phyloP scores from a whole-genome alignment of 2,113 vertebrate species.

The Campylomormyrus numenius region DNA sequence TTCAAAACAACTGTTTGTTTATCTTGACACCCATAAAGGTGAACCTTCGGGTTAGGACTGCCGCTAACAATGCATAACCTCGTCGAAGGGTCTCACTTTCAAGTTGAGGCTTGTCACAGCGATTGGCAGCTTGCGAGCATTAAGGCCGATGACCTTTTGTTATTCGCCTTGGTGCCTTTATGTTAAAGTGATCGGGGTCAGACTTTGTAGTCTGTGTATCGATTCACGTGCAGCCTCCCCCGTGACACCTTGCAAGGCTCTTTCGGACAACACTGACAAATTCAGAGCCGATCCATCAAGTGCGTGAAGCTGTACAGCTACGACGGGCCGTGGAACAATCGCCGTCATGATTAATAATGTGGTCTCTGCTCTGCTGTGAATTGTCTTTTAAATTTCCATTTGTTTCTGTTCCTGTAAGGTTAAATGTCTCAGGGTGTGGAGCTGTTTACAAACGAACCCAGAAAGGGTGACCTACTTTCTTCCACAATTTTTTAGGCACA shows the following conservation, averaged over 20 bases:
- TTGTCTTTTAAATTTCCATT: constrained; percentile 10
- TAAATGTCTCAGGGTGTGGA: constrained; percentile 18
- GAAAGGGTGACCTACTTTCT: constrained; percentile 19
- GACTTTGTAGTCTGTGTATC: neutral
- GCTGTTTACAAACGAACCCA: constrained; percentile 13
- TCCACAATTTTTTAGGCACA: neutral
- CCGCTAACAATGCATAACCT: neutral
- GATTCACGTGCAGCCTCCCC: neutral
- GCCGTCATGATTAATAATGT: constrained; percentile 10
- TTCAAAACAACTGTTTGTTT: neutral
- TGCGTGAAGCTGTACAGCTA: neutral
- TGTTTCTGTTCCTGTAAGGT: constrained; percentile 12
- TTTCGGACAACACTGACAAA: neutral
- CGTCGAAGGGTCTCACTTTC: neutral
- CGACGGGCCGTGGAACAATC: neutral
- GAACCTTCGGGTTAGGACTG: neutral
- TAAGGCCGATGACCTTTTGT: neutral
- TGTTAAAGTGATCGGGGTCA: neutral
- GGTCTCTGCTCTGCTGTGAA: neutral
- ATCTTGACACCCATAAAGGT: neutral
- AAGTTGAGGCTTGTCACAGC: neutral
- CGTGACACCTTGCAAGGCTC: neutral
- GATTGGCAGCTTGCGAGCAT: neutral
- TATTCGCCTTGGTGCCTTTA: neutral
- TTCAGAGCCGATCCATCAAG: neutral